These are phyloP conservation scores for Notamacropus eugenii DNA, from an alignment of 2,797 vertebrate genomes.

Conservation along the genomic window DNA sequence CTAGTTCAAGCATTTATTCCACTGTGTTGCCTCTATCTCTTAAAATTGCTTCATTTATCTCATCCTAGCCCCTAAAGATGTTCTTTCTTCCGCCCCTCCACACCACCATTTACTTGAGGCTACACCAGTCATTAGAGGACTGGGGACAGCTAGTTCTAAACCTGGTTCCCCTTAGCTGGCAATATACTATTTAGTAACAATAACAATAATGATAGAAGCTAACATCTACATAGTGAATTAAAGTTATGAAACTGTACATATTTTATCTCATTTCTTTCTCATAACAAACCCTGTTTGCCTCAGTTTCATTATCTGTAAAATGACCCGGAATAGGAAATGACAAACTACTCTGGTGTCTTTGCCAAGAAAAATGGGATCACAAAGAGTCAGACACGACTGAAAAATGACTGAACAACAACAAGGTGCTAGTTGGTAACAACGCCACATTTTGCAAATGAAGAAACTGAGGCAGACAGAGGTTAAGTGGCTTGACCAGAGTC, in stretches of 20 bases:
- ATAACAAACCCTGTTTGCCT: not conserved
- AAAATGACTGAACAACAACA: not conserved
- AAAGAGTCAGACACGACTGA: not conserved
- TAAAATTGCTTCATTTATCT: slow-evolving; percentile 16
- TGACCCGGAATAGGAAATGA: not conserved
- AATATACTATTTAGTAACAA: not conserved
- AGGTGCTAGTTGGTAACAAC: not conserved
- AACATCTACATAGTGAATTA: not conserved
- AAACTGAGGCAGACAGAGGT: not conserved
- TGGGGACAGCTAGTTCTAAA: not conserved
- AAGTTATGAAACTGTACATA: not conserved
- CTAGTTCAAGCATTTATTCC: not conserved
- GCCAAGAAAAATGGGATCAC: not conserved
- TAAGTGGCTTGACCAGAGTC: not conserved
- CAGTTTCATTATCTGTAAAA: not conserved
- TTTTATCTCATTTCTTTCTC: not conserved
- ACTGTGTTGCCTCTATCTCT: not conserved
- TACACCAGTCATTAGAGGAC: not conserved
- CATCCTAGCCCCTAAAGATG: slow-evolving; percentile 31
- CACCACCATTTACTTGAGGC: not conserved
- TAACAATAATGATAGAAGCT: not conserved
- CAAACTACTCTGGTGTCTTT: not conserved
- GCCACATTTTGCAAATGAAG: not conserved
- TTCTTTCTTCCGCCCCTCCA: not conserved
- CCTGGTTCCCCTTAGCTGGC: not conserved